Conservation (phyloP, 2,797 vertebrate genomes). For the Crax fasciolata region DNA sequence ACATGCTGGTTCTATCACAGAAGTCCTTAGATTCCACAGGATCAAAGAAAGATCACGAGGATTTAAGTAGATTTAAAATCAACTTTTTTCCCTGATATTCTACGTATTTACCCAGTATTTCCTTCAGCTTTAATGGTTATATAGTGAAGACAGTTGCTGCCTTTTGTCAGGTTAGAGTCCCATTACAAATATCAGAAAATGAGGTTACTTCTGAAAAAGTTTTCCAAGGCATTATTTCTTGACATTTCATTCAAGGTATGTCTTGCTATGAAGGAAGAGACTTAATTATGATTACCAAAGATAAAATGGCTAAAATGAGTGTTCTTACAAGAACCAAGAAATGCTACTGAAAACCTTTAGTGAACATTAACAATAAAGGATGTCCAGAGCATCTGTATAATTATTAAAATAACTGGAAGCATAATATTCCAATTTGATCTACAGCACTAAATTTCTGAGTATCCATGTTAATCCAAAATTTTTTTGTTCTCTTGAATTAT, state of each 20-base stretch:
- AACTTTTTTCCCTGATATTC: not conserved
- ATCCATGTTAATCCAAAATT: not conserved
- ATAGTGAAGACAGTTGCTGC: not conserved
- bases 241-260: not conserved
- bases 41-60: not conserved
- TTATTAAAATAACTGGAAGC: not conserved
- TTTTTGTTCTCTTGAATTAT: not conserved
- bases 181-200: accelerated
- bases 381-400: not conserved
- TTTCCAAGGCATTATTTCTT: not conserved
- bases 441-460: not conserved
- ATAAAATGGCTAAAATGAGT: not conserved
- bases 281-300: not conserved
- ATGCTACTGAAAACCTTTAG: not conserved
- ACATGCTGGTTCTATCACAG: not conserved
- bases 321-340: not conserved
- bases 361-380: not conserved
- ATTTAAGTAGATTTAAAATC: not conserved
- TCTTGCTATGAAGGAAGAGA: not conserved
- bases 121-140: not conserved
- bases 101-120: not conserved
- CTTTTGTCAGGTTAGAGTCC: not conserved
- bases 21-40: not conserved
- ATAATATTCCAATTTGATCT: not conserved
- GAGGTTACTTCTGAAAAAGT: not conserved